Percentiles rank a stretch among this genome's conserved stretches.
Evolutionary conservation across 2,797 vertebrate genomes (phyloP).

Genomic region (Scyliorhinus canicula): DNA sequence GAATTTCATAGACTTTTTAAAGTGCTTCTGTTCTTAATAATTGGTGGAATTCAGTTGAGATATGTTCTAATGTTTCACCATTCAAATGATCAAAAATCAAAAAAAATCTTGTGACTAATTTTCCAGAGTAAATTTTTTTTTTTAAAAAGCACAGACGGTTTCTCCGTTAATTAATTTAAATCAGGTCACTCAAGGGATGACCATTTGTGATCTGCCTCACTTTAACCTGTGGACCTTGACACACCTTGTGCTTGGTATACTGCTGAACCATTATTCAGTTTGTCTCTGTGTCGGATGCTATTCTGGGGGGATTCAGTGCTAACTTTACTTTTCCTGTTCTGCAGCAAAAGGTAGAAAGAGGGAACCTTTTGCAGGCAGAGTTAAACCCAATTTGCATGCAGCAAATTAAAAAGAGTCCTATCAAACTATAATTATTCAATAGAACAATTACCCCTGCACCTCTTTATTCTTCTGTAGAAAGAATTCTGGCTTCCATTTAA

Average conservation of each 20-base stretch:
- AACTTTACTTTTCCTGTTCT: neutral
- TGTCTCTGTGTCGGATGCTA: neutral
- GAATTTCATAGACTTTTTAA: conserved; percentile 2
- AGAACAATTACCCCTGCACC: neutral
- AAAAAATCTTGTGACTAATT: neutral
- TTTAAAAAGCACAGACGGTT: too few species aligned
- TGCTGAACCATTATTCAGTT: neutral
- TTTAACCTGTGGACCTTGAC: neutral
- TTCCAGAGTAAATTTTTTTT: neutral
- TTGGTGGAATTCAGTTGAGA: neutral
- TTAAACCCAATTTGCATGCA: neutral
- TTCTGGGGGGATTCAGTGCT: neutral
- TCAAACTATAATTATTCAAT: neutral
- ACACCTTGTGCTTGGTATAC: neutral
- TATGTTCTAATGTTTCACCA: neutral
- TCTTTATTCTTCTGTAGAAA: neutral
- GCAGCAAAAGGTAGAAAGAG: neutral
- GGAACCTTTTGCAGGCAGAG: neutral
- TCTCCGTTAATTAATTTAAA: neutral
- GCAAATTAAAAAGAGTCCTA: neutral
- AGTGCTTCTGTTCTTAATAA: neutral
- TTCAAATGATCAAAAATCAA: neutral
- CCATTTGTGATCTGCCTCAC: neutral
- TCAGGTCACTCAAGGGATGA: neutral
- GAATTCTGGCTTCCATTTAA: neutral